Evolutionary conservation across 2,797 vertebrate genomes (phyloP), one percentile per base, ranked within the genome.

Genomic region (Momotus momota): DNA sequence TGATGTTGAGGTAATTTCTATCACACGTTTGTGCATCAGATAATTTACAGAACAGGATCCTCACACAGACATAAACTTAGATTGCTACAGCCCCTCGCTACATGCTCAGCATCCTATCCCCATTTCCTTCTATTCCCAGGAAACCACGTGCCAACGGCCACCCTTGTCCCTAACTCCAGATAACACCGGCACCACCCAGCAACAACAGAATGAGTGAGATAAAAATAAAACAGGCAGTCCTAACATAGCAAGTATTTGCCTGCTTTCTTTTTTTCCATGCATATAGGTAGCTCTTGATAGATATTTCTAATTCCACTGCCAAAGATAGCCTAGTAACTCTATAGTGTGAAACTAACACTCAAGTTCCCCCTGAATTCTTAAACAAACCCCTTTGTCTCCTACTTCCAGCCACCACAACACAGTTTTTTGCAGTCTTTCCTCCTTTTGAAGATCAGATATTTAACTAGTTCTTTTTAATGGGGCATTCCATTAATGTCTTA

Each of bases 401-500:
- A 17, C 35, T 82, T 61, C 38, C 8, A 48, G 61, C 25, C 35
- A 80, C 29, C 11, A 1, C 3, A 25, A 49, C 1, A 46, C 17
- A 5, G n/a, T 23, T 86, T 82, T 85, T 23, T 74, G 31, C 27
- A 26, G 12, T 21, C 49, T 58, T 33, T 25, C 41, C 18, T 41
- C 0, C 2, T 52, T 80, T 2, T 54, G 22, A 90, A 78, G 38
- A 58, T 12, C 31, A 57, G 26, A 22, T 40, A 65, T 62, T 74
- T 40, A 84, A 22, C 9, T 6, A 40, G 14, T 21, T 61, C 13
- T 64, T 87, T 85, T 61, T 81, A 74, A 80, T 4, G 8, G 38
- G 25, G 7, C 12, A 27, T 33, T 92, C 92, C 29, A 90, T 23
- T 2, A 33, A 17, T 11, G 11, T 13, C 98, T 97, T 97, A 99